These are phyloP conservation scores for Rhea americana DNA, from an alignment of 2,113 vertebrate species.

Conservation along the genomic window DNA sequence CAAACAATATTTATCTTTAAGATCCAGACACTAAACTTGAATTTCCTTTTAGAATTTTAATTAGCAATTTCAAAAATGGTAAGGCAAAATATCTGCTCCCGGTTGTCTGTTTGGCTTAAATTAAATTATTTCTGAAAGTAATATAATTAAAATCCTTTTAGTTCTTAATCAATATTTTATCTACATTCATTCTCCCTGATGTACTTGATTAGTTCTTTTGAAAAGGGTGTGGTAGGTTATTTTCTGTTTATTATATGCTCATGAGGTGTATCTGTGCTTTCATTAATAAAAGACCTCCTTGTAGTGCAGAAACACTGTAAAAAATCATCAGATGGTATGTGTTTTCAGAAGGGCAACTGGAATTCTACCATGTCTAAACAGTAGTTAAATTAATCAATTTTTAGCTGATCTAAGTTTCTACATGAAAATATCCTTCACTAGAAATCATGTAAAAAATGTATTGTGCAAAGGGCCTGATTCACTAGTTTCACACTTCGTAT, in stretches of 20 bases:
- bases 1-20: slow-evolving; percentile 67
- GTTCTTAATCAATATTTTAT: slow-evolving; percentile 81
- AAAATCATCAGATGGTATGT: background rate
- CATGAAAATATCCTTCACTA: background rate
- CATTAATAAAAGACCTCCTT: background rate
- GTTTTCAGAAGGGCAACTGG: background rate
- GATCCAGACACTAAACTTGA: slow-evolving; percentile 66
- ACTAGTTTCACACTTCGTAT: background rate
- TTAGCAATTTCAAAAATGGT: slow-evolving; percentile 69
- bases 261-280: background rate
- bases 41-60: slow-evolving; percentile 75
- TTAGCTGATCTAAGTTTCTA: background rate
- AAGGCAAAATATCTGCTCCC: slow-evolving; percentile 69
- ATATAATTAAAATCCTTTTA: slow-evolving; percentile 81
- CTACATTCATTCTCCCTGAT: slow-evolving; percentile 72
- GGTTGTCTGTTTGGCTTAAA: slow-evolving; percentile 74
- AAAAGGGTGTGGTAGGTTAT: slow-evolving; percentile 38
- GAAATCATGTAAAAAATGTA: background rate
- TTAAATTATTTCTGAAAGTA: slow-evolving; percentile 79
- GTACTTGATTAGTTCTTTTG: slow-evolving; percentile 61
- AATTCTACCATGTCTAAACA: background rate
- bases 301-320: background rate
- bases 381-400: background rate
- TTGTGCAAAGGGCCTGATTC: background rate
- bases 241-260: slow-evolving; percentile 36